Conservation (phyloP, 2,888 invertebrate species). For the Eupithecia dodoneata region DNA sequence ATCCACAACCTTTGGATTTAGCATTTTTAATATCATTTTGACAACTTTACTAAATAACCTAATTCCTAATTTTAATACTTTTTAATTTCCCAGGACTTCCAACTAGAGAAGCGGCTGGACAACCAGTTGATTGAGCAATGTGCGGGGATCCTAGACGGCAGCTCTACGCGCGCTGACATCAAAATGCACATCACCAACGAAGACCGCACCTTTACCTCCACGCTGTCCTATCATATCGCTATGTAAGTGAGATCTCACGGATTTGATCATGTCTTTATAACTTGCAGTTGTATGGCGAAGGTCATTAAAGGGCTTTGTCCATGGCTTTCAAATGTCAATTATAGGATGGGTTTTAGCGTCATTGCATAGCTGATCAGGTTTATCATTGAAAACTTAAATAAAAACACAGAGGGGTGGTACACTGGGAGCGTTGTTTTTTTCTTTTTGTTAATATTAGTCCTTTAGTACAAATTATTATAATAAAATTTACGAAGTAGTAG, state of each 20-base stretch:
- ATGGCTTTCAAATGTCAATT: too few species aligned
- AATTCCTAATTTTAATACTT: not conserved
- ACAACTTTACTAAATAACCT: not conserved
- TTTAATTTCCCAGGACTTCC: constrained; percentile 86
- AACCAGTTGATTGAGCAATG: constrained; percentile 90
- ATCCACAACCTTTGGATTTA: not conserved
- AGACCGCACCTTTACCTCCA: constrained; percentile 96
- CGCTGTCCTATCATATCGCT: constrained; percentile 97
- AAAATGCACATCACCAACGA: constrained; percentile 94
- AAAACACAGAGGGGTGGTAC: too few species aligned
- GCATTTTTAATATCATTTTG: not conserved
- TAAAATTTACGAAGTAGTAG: too few species aligned
- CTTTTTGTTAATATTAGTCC: too few species aligned
- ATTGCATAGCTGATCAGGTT: too few species aligned
- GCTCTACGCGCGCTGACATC: constrained; percentile 87
- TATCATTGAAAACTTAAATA: too few species aligned
- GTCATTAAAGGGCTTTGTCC: too few species aligned
- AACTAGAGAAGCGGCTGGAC: constrained; percentile 92
- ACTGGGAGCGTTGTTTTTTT: too few species aligned
- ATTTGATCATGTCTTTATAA: too few species aligned
- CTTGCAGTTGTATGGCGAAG: too few species aligned
- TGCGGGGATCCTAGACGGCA: constrained; percentile 89
- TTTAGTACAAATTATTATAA: too few species aligned
- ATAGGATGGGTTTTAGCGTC: too few species aligned
- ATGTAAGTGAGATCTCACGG: constrained; percentile 84